phyloP scores from a whole-genome alignment of 2,888 invertebrate species.

The Neuroscelio doddi region DNA sequence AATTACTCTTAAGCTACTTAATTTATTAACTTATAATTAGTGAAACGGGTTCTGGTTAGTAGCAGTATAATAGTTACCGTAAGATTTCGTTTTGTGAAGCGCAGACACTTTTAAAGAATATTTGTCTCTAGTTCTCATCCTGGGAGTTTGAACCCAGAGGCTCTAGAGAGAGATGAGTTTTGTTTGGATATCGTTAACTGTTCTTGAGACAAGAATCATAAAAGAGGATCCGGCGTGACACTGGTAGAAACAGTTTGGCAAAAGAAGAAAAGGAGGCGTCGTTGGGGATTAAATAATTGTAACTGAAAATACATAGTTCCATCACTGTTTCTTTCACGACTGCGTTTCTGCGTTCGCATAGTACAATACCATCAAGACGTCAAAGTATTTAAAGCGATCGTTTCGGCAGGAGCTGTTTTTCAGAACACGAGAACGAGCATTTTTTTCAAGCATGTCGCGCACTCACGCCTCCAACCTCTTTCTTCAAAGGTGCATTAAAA shows the following conservation, averaged over 20 bases:
- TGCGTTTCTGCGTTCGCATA: slow-evolving; percentile 1
- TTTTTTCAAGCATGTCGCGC: slow-evolving; percentile 24
- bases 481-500: slow-evolving; percentile 39
- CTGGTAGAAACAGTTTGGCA: slow-evolving; percentile 18
- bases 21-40: too few relatives aligned
- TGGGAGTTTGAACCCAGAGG: slow-evolving; percentile 35
- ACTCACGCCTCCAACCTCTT: slow-evolving; percentile 39
- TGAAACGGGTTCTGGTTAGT: too few relatives aligned
- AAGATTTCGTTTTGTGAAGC: slow-evolving; percentile 15
- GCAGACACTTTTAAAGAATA: slow-evolving; percentile 24
- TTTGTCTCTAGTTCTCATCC: slow-evolving; percentile 23
- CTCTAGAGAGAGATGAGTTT: slow-evolving; percentile 45
- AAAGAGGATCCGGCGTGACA: slow-evolving; percentile 23
- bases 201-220: slow-evolving; percentile 52
- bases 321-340: slow-evolving; percentile 20
- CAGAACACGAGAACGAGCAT: slow-evolving; percentile 37
- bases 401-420: slow-evolving; percentile 32
- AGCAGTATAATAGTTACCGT: not conserved
- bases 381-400: slow-evolving; percentile 40
- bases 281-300: slow-evolving; percentile 36
- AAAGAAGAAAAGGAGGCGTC: slow-evolving; percentile 34
- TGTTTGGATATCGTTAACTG: slow-evolving; percentile 68
- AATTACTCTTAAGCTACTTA: too few relatives aligned
- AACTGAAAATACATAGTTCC: slow-evolving; percentile 35
- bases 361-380: slow-evolving; percentile 28